phyloP scores from a whole-genome alignment of 2,888 invertebrate genomes.

The Oscheius sp. region DNA sequence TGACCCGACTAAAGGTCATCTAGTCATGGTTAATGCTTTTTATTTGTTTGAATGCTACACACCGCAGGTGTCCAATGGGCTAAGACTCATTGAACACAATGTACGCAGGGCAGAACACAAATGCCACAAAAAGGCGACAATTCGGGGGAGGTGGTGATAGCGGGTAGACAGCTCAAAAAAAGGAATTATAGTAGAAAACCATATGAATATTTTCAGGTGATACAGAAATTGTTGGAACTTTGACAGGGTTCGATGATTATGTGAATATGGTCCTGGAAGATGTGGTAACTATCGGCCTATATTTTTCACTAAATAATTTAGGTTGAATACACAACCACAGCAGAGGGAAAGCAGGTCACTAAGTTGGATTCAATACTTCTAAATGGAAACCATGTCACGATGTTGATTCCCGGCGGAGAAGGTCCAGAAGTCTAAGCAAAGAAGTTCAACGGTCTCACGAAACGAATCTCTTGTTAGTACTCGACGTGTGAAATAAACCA shows the following conservation, averaged over 20 bases:
- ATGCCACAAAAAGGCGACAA: too few relatives aligned
- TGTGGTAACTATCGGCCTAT: constrained; percentile 12
- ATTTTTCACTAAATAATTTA: neutral
- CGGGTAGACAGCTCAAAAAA: too few relatives aligned
- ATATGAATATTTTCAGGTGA: neutral
- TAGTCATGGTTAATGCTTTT: neutral
- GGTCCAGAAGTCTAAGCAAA: constrained; percentile 67
- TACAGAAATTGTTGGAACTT: constrained; percentile 76
- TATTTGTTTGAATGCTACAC: constrained; percentile 7
- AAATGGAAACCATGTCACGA: constrained; percentile 98
- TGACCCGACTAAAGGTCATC: neutral
- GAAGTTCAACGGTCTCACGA: neutral
- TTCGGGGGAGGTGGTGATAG: too few relatives aligned
- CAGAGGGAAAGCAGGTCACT: constrained; percentile 84
- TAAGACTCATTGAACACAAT: constrained; percentile 1
- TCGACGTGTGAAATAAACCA: neutral
- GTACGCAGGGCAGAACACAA: too few relatives aligned
- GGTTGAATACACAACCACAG: constrained; percentile 83
- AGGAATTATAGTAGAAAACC: too few relatives aligned
- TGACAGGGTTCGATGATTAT: constrained; percentile 79
- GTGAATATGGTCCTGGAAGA: constrained; percentile 67
- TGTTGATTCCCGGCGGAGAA: constrained; percentile 78
- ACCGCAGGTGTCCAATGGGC: neutral
- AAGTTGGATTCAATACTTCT: constrained; percentile 96
- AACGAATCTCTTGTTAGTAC: neutral